phyloP scores from a whole-genome alignment of 1,140 invertebrate species.

The Onthophagus taurus region DNA sequence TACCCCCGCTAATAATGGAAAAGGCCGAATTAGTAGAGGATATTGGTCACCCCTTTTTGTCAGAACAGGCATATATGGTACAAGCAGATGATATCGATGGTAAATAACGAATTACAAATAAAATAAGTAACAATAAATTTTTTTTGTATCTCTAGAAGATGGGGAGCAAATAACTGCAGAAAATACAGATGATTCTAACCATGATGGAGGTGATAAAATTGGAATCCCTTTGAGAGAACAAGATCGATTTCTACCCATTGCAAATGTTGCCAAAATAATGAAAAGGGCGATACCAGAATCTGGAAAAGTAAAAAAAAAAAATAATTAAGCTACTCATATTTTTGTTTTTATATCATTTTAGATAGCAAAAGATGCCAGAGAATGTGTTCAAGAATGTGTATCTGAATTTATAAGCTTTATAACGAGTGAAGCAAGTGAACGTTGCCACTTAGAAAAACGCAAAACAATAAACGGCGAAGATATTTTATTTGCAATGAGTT shows the following conservation, averaged over 20 bases:
- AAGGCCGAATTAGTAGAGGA: slow-evolving; percentile 47
- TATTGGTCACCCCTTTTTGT: slow-evolving; percentile 34
- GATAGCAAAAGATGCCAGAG: slow-evolving; percentile 98
- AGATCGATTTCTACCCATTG: slow-evolving; percentile 94
- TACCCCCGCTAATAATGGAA: slow-evolving; percentile 44
- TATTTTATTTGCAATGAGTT: slow-evolving; percentile 93
- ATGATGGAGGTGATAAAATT: slow-evolving; percentile 42
- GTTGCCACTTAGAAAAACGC: slow-evolving; percentile 94
- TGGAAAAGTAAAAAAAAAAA: slow-evolving; percentile 66
- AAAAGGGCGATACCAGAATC: slow-evolving; percentile 92
- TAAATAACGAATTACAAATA: slow-evolving; percentile 19
- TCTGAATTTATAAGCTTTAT: slow-evolving; percentile 99
- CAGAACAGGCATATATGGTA: slow-evolving; percentile 35
- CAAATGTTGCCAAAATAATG: slow-evolving; percentile 99
- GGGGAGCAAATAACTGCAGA: slow-evolving; percentile 42
- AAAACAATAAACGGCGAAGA: slow-evolving; percentile 99
- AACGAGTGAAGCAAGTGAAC: slow-evolving; percentile 94
- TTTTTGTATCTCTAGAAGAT: slow-evolving; percentile 14
- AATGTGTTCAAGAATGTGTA: slow-evolving; percentile 99
- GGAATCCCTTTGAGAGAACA: slow-evolving; percentile 66
- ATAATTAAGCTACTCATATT: not conserved
- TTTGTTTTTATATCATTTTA: slow-evolving; percentile 36
- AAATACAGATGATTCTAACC: slow-evolving; percentile 65
- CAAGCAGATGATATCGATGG: slow-evolving; percentile 44
- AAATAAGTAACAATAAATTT: not conserved